These are phyloP conservation scores for Macrosoma leucophasiata DNA, from an alignment of 2,888 invertebrate genomes.

Conservation along the genomic window DNA sequence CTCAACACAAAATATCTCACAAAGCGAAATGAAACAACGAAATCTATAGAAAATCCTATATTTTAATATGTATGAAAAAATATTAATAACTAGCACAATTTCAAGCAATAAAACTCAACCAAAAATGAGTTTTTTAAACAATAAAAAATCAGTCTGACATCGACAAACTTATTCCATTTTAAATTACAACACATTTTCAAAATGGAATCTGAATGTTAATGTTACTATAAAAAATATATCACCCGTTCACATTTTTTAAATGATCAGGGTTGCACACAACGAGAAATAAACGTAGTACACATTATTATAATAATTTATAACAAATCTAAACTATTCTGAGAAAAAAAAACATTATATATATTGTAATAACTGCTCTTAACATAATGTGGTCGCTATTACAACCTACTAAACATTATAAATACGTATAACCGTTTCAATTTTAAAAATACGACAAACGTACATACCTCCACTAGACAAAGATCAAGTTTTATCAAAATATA, in stretches of 20 bases:
- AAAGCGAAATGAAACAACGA: conserved; percentile 26
- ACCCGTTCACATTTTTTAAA: conserved; percentile 20
- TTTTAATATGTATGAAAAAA: conserved; percentile 14
- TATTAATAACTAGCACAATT: conserved; percentile 18
- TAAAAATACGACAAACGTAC: conserved; percentile 12
- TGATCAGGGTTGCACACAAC: conserved; percentile 8
- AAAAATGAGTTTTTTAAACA: conserved; percentile 13
- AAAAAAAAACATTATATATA: too few relatives aligned
- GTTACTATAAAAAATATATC: conserved; percentile 38
- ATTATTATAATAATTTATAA: too few relatives aligned
- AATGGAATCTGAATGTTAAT: conserved; percentile 43
- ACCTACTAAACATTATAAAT: too few relatives aligned
- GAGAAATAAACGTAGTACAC: conserved; percentile 11
- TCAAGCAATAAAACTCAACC: conserved; percentile 11
- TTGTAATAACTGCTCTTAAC: too few relatives aligned
- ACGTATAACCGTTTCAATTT: too few relatives aligned
- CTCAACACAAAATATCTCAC: conserved; percentile 32
- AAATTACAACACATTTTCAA: conserved; percentile 15
- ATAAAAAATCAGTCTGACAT: conserved; percentile 47
- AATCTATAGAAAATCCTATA: conserved; percentile 25
- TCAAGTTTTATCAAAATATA: conserved; percentile 33
- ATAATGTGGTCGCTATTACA: too few relatives aligned
- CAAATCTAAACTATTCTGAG: too few relatives aligned
- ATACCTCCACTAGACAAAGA: conserved; percentile 26
- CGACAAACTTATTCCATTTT: conserved; percentile 42